Conservation (phyloP, 2,113 vertebrate species). For the Pseudorasbora parva region DNA sequence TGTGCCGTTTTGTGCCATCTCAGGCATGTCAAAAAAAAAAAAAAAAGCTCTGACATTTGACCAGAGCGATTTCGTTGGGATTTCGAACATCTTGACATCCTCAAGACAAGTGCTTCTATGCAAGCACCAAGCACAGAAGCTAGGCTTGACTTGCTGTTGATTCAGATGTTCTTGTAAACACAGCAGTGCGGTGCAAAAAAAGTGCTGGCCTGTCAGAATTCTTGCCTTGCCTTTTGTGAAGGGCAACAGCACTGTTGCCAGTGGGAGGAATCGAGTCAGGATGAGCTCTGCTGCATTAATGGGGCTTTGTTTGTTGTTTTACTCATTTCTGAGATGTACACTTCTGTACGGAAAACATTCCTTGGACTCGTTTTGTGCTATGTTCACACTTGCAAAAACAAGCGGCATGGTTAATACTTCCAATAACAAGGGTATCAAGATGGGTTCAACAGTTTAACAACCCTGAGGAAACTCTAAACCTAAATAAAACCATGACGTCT, state of each 20-base stretch:
- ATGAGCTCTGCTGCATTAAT: constrained; percentile 47
- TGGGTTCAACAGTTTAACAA: constrained; percentile 34
- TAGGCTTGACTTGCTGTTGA: constrained; percentile 10
- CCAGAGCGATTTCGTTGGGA: not conserved
- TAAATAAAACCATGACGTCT: constrained; percentile 66
- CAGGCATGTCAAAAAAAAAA: constrained; percentile 42
- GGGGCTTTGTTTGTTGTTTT: constrained; percentile 63
- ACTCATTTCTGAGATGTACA: constrained; percentile 45
- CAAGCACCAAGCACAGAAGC: not conserved
- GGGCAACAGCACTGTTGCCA: constrained; percentile 43
- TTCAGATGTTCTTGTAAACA: constrained; percentile 46
- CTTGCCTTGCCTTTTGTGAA: constrained; percentile 46
- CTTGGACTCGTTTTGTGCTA: constrained; percentile 29
- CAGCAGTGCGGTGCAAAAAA: constrained; percentile 42
- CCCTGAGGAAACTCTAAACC: constrained; percentile 62
- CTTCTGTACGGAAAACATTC: constrained; percentile 48
- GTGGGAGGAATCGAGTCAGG: constrained; percentile 26
- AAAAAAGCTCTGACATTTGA: constrained; percentile 13
- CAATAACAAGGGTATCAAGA: constrained; percentile 39
- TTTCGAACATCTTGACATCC: not conserved
- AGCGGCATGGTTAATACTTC: constrained; percentile 44
- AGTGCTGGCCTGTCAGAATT: constrained; percentile 54
- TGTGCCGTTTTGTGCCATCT: constrained; percentile 30
- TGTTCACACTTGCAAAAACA: constrained; percentile 51
- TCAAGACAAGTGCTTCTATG: constrained; percentile 9